A percentile compares a stretch with the other conserved stretches of the same genome.
phyloP scores from a whole-genome alignment of 2,888 invertebrate species.

The Lordiphosa andalusiaca region DNA sequence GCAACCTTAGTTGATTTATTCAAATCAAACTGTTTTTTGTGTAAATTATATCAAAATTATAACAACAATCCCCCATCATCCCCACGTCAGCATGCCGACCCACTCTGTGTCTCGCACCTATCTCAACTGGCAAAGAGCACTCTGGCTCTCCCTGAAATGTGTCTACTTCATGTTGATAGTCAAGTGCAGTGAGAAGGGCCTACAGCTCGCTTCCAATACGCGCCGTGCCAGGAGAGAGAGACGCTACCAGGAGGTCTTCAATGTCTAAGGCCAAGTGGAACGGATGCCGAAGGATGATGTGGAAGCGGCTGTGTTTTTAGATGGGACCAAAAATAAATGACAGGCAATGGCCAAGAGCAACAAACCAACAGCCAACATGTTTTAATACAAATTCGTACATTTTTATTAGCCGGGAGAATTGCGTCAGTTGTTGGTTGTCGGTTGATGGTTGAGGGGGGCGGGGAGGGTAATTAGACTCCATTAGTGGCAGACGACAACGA shows the following conservation, averaged over 20 bases:
- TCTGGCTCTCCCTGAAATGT: constrained; percentile 23
- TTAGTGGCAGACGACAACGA: constrained; percentile 49
- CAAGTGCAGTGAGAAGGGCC: constrained; percentile 4
- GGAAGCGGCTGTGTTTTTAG: constrained; percentile 30
- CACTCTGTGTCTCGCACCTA: constrained; percentile 1
- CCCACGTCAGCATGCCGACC: constrained; percentile 8
- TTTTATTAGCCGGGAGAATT: constrained; percentile 59
- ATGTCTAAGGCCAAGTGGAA: constrained; percentile 8
- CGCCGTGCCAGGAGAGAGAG: neutral
- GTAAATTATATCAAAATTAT: neutral
- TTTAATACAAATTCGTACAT: constrained; percentile 54
- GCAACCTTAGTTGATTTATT: no score
- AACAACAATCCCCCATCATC: neutral
- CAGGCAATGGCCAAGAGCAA: constrained; percentile 28
- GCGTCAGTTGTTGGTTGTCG: constrained; percentile 45
- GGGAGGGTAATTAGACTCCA: constrained; percentile 64
- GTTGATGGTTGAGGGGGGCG: no score
- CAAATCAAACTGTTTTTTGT: no score
- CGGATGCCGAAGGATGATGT: no score
- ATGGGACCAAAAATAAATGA: constrained; percentile 44
- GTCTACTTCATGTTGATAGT: constrained; percentile 32
- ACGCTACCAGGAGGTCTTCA: constrained; percentile 10
- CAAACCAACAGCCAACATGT: constrained; percentile 8
- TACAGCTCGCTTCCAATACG: constrained; percentile 2
- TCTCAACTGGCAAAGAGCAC: constrained; percentile 25